Evolutionary conservation across 2,888 invertebrate species (phyloP).

Genomic region (Diarsia rubi): DNA sequence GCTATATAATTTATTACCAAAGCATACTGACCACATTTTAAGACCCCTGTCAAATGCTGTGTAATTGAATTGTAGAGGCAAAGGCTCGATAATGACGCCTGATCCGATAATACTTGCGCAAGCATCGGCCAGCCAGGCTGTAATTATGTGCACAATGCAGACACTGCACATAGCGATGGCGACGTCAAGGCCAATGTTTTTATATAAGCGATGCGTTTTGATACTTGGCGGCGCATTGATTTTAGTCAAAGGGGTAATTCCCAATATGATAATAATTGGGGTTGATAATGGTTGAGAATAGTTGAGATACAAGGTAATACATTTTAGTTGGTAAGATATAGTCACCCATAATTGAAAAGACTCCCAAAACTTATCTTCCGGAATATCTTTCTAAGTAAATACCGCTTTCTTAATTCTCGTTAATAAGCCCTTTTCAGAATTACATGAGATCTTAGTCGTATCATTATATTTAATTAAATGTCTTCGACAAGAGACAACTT

Average conservation of each 20-base stretch:
- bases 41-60: slow-evolving; percentile 42
- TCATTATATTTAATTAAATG: background rate
- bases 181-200: slow-evolving; percentile 58
- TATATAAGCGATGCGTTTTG: slow-evolving; percentile 25
- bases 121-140: slow-evolving; percentile 60
- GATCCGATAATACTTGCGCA: slow-evolving; percentile 71
- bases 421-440: background rate
- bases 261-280: background rate
- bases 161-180: slow-evolving; percentile 57
- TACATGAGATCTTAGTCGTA: background rate
- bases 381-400: background rate
- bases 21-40: slow-evolving; percentile 47
- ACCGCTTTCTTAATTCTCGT: background rate
- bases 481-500: background rate
- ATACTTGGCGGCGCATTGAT: slow-evolving; percentile 22
- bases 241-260: slow-evolving; percentile 2
- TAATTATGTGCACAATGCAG: slow-evolving; percentile 67
- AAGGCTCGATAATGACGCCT: slow-evolving; percentile 68
- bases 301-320: background rate
- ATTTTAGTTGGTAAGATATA: background rate
- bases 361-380: background rate
- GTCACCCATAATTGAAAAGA: too few relatives aligned
- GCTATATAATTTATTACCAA: slow-evolving; percentile 26
- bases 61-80: slow-evolving; percentile 73
- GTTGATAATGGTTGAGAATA: background rate